Conservation (phyloP, 2,113 vertebrate species). For the Lagopus muta region DNA sequence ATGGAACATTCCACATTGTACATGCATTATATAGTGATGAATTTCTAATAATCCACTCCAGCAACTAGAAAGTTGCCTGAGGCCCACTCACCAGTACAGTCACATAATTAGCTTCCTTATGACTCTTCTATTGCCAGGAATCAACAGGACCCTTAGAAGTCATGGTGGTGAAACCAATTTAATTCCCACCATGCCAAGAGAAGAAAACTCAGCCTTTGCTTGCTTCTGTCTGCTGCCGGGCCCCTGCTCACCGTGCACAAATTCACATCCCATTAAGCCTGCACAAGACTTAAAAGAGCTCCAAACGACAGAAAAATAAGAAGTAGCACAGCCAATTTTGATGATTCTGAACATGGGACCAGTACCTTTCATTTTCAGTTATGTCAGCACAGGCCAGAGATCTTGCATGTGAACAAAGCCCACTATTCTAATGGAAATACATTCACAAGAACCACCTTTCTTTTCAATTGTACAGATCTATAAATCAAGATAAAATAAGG, state of each 20-base stretch:
- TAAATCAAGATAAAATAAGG: neutral
- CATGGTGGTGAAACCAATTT: neutral
- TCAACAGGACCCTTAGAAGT: neutral
- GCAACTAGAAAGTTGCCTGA: neutral
- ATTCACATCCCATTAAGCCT: neutral
- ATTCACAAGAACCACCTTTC: neutral
- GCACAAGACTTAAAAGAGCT: neutral
- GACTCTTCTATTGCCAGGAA: neutral
- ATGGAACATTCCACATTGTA: neutral
- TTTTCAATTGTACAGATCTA: neutral
- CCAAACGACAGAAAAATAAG: neutral
- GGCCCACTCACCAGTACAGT: neutral
- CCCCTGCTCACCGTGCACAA: fast-evolving
- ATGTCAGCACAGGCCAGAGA: neutral
- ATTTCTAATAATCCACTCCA: neutral
- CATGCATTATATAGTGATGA: neutral
- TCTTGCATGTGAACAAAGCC: neutral
- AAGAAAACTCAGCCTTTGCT: neutral
- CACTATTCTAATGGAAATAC: neutral
- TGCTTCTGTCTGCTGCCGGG: neutral
- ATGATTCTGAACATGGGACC: neutral
- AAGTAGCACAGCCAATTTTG: neutral
- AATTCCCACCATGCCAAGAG: neutral
- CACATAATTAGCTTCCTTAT: neutral
- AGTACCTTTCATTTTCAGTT: neutral